A percentile compares a stretch with the other conserved stretches of the same genome.
These are phyloP conservation scores for Glaucidium brasilianum DNA, from an alignment of 2,113 vertebrate species.

Conservation along the genomic window DNA sequence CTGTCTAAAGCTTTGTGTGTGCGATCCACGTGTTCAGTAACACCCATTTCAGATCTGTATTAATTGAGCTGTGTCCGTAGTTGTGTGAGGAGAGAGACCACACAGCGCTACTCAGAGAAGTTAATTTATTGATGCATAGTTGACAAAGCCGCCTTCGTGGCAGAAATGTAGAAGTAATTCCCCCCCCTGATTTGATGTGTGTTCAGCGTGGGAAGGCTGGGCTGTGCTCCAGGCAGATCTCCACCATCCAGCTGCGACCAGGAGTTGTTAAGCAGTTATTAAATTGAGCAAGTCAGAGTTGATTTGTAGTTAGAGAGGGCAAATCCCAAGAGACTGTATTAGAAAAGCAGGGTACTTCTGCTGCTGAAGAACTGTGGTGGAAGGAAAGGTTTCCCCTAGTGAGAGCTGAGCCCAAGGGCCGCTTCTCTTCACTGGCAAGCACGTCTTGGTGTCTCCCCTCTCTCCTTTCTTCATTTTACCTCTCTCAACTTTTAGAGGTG, in stretches of 20 bases:
- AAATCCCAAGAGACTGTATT: not conserved
- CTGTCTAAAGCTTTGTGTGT: constrained; percentile 16
- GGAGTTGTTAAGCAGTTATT: not conserved
- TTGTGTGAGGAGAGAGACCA: not conserved
- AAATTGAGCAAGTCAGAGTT: not conserved
- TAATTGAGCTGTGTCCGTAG: not conserved
- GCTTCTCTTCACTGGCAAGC: not conserved
- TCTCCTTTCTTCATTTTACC: not conserved
- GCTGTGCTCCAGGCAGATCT: not conserved
- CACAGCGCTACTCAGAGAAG: not conserved
- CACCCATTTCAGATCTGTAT: not conserved
- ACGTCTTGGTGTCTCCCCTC: not conserved
- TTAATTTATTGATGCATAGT: not conserved
- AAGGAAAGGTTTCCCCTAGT: not conserved
- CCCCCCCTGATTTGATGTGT: accelerated
- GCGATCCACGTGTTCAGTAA: not conserved
- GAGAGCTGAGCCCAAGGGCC: not conserved
- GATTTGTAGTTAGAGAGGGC: not conserved
- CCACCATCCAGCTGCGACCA: accelerated
- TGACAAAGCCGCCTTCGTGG: not conserved
- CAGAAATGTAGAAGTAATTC: not conserved
- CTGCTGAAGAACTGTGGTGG: not conserved
- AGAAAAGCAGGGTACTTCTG: not conserved
- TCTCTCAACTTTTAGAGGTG: constrained; percentile 31
- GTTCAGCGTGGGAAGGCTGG: not conserved